A percentile compares a stretch with the other conserved stretches of the same genome.
Conservation (phyloP, 64 coral and sea anemone species). For the Montipora foliosa region DNA sequence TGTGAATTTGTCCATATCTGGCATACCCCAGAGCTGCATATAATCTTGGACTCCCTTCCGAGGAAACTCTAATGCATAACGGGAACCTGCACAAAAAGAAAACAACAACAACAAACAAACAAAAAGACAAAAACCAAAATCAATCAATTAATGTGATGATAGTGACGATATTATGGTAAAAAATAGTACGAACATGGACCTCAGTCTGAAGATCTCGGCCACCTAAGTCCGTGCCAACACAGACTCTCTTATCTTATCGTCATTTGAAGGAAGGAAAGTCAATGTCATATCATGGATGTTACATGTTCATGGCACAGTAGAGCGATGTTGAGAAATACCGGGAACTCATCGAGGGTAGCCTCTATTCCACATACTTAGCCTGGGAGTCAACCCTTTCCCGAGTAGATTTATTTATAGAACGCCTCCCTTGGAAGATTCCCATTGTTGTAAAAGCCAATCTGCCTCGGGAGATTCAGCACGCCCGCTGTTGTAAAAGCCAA, state of each 20-base stretch:
- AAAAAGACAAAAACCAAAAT: not conserved
- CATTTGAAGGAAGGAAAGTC: not conserved
- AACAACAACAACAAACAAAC: not conserved
- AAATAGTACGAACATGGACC: not conserved
- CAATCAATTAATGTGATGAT: not conserved
- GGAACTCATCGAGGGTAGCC: too few species aligned
- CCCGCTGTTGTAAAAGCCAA: too few species aligned
- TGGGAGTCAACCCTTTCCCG: too few species aligned
- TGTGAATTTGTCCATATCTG: not conserved
- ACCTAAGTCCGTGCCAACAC: not conserved
- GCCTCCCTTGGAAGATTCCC: too few species aligned
- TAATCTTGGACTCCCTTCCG: not conserved
- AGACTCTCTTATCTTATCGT: too few species aligned
- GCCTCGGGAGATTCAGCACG: too few species aligned
- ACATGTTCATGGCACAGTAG: not conserved
- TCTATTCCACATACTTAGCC: too few species aligned
- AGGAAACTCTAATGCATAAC: not conserved
- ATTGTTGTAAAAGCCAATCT: too few species aligned
- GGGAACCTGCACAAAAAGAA: not conserved
- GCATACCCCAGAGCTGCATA: not conserved
- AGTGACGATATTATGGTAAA: too few species aligned
- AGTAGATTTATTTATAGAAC: too few species aligned
- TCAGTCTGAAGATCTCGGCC: not conserved
- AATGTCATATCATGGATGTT: not conserved
- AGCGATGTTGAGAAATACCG: not conserved